Percentiles rank a stretch among this genome's conserved stretches.
phyloP scores from a whole-genome alignment of 1,140 invertebrate species.

The Drosophila watanabei region DNA sequence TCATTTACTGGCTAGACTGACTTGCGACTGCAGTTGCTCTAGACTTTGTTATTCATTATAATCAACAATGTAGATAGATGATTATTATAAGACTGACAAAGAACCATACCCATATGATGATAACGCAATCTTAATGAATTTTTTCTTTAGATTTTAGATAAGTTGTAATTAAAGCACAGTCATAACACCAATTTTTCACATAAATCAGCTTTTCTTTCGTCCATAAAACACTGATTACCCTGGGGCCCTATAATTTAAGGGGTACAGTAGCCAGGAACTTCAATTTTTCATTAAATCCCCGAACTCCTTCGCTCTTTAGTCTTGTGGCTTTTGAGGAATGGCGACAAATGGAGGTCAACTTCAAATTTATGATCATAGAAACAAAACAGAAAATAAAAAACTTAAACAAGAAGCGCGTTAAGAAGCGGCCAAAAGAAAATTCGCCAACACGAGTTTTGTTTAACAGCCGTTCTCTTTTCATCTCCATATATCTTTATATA shows the following conservation, averaged over 20 bases:
- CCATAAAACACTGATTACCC: not conserved
- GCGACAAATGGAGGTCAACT: slow-evolving; percentile 67
- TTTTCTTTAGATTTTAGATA: not conserved
- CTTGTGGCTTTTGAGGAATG: slow-evolving; percentile 38
- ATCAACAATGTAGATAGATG: not conserved
- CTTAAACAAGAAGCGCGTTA: slow-evolving; percentile 40
- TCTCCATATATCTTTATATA: slow-evolving; percentile 5
- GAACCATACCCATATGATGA: not conserved
- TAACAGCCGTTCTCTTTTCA: slow-evolving; percentile 6
- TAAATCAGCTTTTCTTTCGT: not conserved
- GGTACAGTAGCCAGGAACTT: slow-evolving; percentile 3
- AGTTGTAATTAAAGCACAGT: not conserved
- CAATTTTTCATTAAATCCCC: slow-evolving; percentile 11
- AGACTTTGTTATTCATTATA: not conserved
- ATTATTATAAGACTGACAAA: too few relatives aligned
- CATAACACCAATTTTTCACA: not conserved
- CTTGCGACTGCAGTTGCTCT: not conserved
- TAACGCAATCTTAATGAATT: not conserved
- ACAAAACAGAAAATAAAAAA: slow-evolving; percentile 29
- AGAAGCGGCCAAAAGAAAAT: slow-evolving; percentile 66
- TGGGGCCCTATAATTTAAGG: not conserved
- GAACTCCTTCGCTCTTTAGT: slow-evolving; percentile 5
- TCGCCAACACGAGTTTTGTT: slow-evolving; percentile 29
- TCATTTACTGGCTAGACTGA: not conserved
- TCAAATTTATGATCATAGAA: slow-evolving; percentile 33